phyloP scores from a whole-genome alignment of 1,140 invertebrate genomes.

The Heterodera schachtii region DNA sequence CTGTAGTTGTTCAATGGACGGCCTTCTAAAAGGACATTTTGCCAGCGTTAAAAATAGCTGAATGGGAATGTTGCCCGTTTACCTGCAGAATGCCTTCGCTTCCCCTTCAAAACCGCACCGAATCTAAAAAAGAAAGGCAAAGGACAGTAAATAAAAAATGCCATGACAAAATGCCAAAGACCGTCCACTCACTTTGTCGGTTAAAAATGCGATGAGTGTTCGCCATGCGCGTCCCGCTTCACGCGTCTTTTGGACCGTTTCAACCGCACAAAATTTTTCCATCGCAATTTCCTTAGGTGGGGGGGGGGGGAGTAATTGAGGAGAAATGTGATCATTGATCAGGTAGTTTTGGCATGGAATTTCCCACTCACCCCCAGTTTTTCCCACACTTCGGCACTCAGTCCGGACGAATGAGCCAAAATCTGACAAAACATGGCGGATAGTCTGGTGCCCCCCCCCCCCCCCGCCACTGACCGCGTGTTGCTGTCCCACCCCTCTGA shows the following conservation, averaged over 20 bases:
- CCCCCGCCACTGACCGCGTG: constrained; percentile 24
- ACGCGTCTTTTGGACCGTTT: constrained; percentile 56
- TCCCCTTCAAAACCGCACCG: constrained; percentile 51
- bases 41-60: neutral
- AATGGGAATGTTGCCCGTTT: neutral
- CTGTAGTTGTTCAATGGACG: constrained; percentile 7
- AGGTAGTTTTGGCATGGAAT: neutral
- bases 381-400: constrained; percentile 62
- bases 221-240: constrained; percentile 54
- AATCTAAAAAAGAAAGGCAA: constrained; percentile 6
- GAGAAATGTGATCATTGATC: neutral
- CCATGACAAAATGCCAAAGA: neutral
- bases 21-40: constrained; percentile 22
- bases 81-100: constrained; percentile 51
- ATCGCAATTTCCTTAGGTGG: constrained; percentile 49
- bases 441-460: no score
- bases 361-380: constrained; percentile 47
- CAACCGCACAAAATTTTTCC: constrained; percentile 60
- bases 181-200: constrained; percentile 38
- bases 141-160: neutral
- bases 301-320: no score
- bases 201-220: constrained; percentile 52
- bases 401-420: constrained; percentile 52
- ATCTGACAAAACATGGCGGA: constrained; percentile 18
- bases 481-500: constrained; percentile 43